Evolutionary conservation across 2,113 vertebrate species (phyloP).

Genomic region (Acrocephalus arundinaceus): DNA sequence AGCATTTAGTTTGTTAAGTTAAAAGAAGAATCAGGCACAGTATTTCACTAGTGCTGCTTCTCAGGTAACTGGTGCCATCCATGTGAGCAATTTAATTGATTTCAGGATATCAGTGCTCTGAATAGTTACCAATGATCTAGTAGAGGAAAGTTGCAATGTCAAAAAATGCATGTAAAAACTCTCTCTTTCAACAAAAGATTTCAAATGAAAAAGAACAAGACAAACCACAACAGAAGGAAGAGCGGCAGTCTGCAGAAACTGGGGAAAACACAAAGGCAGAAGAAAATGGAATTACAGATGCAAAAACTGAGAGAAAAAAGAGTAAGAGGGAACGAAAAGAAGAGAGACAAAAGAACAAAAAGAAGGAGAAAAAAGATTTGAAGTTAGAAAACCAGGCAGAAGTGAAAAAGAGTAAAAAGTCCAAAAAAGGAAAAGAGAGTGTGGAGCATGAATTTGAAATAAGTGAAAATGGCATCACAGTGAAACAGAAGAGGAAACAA

Average conservation of each 20-base stretch:
- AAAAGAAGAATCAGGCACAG: background rate
- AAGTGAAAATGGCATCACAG: background rate
- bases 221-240: background rate
- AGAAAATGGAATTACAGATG: background rate
- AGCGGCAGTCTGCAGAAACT: background rate
- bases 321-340: conserved; percentile 86
- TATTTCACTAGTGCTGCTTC: background rate
- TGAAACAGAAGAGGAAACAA: background rate
- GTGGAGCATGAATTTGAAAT: background rate
- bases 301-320: conserved; percentile 73
- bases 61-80: background rate
- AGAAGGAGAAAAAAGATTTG: conserved; percentile 75
- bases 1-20: background rate
- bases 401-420: conserved; percentile 69
- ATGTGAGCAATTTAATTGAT: background rate
- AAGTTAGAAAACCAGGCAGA: conserved; percentile 42
- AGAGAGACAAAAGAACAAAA: conserved; percentile 80
- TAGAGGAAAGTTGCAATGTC: background rate
- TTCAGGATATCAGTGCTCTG: background rate
- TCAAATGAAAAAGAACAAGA: conserved; percentile 16
- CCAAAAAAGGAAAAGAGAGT: background rate
- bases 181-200: conserved; percentile 40
- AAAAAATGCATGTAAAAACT: background rate
- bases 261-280: background rate
- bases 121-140: background rate